These are phyloP conservation scores for Manacus vitellinus DNA, from an alignment of 2,113 vertebrate species.

Conservation along the genomic window DNA sequence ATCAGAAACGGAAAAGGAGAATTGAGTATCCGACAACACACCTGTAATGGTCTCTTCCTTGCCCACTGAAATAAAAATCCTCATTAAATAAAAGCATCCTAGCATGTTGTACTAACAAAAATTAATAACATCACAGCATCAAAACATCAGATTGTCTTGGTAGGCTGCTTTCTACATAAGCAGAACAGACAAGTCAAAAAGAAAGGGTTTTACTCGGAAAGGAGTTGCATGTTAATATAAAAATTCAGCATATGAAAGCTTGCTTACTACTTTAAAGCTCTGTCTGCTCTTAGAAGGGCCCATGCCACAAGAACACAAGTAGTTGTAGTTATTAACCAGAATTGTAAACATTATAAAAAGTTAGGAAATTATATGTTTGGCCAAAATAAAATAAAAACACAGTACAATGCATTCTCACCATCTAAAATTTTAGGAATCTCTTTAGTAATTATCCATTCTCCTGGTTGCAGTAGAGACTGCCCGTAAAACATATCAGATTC, in stretches of 20 bases:
- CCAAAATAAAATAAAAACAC: neutral
- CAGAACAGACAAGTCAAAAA: neutral
- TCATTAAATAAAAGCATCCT: neutral
- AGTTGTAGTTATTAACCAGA: neutral
- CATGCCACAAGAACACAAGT: neutral
- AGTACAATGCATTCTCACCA: constrained; percentile 72
- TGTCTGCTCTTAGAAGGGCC: neutral
- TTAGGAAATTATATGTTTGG: neutral
- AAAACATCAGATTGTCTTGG: neutral
- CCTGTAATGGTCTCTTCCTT: neutral
- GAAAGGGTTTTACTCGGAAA: neutral
- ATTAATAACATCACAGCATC: neutral
- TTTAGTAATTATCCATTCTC: constrained; percentile 93
- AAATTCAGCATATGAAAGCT: neutral
- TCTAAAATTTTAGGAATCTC: constrained; percentile 87
- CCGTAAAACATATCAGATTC: constrained; percentile 95
- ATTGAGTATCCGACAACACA: neutral
- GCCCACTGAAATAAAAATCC: neutral
- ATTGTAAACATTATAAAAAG: neutral
- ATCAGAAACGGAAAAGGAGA: neutral
- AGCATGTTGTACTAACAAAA: neutral
- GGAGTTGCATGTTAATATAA: neutral
- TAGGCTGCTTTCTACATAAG: neutral
- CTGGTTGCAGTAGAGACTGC: constrained; percentile 91
- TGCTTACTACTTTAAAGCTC: neutral